Conservation (phyloP, 1,140 invertebrate genomes). For the Sitodiplosis mosellana region DNA sequence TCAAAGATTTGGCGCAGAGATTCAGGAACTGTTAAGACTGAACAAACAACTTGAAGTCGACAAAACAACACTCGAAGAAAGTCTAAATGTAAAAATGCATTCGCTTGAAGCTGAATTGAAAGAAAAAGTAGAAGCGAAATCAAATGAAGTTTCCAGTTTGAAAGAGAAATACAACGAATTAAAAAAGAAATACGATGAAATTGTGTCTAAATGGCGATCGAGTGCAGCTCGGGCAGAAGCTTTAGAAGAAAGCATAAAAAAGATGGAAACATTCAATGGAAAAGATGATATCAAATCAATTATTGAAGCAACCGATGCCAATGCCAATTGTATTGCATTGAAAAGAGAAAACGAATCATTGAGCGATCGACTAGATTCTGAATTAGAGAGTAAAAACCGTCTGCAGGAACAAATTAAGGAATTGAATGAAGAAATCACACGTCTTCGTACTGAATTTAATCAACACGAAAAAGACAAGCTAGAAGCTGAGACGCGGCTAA, state of each 20-base stretch:
- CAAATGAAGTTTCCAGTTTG: conserved; percentile 5
- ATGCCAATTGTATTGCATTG: conserved; percentile 29
- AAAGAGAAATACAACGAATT: conserved; percentile 17
- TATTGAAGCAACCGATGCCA: conserved; percentile 26
- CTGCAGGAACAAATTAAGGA: conserved; percentile 15
- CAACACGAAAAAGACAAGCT: conserved; percentile 55
- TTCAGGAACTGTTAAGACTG: conserved; percentile 17
- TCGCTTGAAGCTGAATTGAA: not conserved
- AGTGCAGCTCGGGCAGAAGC: conserved; percentile 20
- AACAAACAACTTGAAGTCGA: conserved; percentile 19
- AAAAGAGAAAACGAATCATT: conserved; percentile 24
- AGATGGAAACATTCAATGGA: conserved; percentile 22
- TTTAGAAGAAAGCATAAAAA: conserved; percentile 27
- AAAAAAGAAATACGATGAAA: conserved; percentile 13
- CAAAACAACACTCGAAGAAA: conserved; percentile 25
- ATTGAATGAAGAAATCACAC: conserved; percentile 21
- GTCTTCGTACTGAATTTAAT: conserved; percentile 42
- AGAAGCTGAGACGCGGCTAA: conserved; percentile 61
- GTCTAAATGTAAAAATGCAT: conserved; percentile 18
- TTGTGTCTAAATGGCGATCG: conserved; percentile 16
- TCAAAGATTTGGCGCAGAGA: conserved; percentile 20
- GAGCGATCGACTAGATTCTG: conserved; percentile 23
- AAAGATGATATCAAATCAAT: conserved; percentile 24
- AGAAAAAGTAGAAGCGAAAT: not conserved
- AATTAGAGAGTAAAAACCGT: conserved; percentile 14